phyloP scores from a whole-genome alignment of 2,888 invertebrate genomes.

The Acrobasis suavella region DNA sequence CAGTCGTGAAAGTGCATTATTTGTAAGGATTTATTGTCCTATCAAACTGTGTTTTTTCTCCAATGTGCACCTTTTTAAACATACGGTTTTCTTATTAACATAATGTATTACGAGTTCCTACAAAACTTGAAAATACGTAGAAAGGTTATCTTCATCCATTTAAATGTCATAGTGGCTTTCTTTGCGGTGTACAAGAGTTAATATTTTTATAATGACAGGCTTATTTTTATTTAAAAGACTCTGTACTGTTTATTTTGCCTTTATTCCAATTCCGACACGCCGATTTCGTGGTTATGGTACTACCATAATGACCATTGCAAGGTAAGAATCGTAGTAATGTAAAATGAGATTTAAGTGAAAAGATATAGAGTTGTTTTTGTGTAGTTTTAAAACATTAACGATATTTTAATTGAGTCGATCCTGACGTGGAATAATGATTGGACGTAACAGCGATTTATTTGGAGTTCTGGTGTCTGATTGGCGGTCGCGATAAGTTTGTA shows the following conservation, averaged over 20 bases:
- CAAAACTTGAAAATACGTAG: too few species aligned
- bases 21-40: too few species aligned
- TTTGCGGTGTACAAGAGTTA: slow-evolving; percentile 36
- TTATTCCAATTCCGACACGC: slow-evolving; percentile 78
- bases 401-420: slow-evolving; percentile 82
- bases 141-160: not conserved
- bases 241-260: slow-evolving; percentile 78
- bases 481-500: slow-evolving; percentile 78
- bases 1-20: too few species aligned
- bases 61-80: too few species aligned
- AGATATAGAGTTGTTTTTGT: slow-evolving; percentile 58
- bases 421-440: slow-evolving; percentile 82
- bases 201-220: slow-evolving; percentile 66
- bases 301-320: slow-evolving; percentile 79
- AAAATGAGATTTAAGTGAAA: slow-evolving; percentile 52
- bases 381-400: slow-evolving; percentile 67
- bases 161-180: slow-evolving; percentile 26
- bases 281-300: slow-evolving; percentile 80
- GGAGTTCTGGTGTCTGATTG: slow-evolving; percentile 81
- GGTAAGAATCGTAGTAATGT: slow-evolving; percentile 47
- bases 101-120: too few species aligned
- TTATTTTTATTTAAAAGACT: slow-evolving; percentile 59
- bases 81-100: too few species aligned
- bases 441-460: slow-evolving; percentile 82
- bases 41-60: too few species aligned